A percentile compares a stretch with the other conserved stretches of the same genome.
Conservation (phyloP, 2,888 invertebrate genomes). For the Calliopum simillimum region DNA sequence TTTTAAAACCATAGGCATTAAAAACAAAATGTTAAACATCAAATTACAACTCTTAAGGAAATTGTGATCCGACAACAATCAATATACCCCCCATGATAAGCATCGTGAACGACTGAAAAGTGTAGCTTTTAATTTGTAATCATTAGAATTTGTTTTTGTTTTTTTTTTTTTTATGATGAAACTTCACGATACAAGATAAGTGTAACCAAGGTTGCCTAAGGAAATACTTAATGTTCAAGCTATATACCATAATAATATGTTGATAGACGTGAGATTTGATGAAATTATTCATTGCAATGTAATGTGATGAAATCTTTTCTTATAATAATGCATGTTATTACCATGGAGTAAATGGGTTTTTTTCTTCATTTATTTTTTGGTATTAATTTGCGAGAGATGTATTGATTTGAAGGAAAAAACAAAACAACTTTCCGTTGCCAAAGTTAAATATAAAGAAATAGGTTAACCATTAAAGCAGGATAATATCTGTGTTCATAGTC, state of each 20-base stretch:
- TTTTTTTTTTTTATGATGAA: neutral
- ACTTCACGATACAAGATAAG: neutral
- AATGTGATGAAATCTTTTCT: conserved; percentile 28
- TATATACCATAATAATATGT: conserved; percentile 9
- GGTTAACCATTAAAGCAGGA: too few relatives aligned
- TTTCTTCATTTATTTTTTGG: too few relatives aligned
- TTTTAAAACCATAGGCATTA: conserved; percentile 14
- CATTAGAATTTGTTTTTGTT: conserved; percentile 17
- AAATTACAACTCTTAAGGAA: neutral
- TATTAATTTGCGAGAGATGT: too few relatives aligned
- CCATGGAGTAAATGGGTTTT: too few relatives aligned
- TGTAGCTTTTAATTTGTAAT: neutral
- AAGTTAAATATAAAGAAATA: too few relatives aligned
- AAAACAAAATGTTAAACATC: conserved; percentile 14
- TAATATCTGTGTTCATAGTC: too few relatives aligned
- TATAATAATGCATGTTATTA: too few relatives aligned
- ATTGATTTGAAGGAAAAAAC: too few relatives aligned
- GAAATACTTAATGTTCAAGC: conserved; percentile 4
- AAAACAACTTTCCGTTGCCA: too few relatives aligned
- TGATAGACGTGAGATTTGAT: conserved; percentile 13
- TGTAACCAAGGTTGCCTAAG: conserved; percentile 10
- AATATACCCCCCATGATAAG: neutral
- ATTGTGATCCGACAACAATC: neutral
- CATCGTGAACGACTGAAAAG: neutral
- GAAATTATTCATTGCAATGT: neutral